Percentiles rank a stretch among this genome's conserved stretches.
These are phyloP conservation scores for Calycopis cecrops DNA, from an alignment of 1,140 invertebrate genomes.

Conservation along the genomic window DNA sequence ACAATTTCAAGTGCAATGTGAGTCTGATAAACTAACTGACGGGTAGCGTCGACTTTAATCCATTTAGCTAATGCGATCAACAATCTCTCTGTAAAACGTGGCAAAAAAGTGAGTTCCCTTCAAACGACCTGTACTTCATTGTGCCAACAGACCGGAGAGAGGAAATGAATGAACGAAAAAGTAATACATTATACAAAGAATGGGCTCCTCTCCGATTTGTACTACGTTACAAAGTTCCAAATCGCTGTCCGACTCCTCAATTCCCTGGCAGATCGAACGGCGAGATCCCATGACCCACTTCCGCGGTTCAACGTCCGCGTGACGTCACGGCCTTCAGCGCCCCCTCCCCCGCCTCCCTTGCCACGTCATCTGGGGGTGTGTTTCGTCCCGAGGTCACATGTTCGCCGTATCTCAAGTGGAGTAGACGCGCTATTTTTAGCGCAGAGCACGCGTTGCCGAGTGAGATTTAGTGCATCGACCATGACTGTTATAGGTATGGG, in stretches of 20 bases:
- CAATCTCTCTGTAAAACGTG: too few species aligned
- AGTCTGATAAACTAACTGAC: too few species aligned
- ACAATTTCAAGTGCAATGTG: too few species aligned
- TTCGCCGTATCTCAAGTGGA: slow-evolving; percentile 30
- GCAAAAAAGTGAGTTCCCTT: too few species aligned
- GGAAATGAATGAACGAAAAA: too few species aligned
- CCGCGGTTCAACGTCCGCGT: slow-evolving; percentile 57
- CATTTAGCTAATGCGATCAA: too few species aligned
- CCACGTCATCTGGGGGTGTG: slow-evolving; percentile 49
- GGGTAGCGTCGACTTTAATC: too few species aligned
- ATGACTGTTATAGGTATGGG: slow-evolving; percentile 73
- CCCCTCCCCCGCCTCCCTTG: slow-evolving; percentile 26
- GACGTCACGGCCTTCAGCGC: slow-evolving; percentile 53
- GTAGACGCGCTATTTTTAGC: slow-evolving; percentile 30
- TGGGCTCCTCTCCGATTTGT: too few species aligned
- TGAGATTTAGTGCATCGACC: slow-evolving; percentile 31
- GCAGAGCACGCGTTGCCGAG: slow-evolving; percentile 11
- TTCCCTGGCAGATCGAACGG: slow-evolving; percentile 42
- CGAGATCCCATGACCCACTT: slow-evolving; percentile 58
- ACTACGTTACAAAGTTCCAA: too few species aligned
- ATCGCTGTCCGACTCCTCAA: slow-evolving; percentile 11
- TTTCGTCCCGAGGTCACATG: slow-evolving; percentile 53
- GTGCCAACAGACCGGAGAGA: too few species aligned
- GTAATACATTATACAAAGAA: too few species aligned
- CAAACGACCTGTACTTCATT: too few species aligned